Base-by-base conservation (phyloP, 2,888 invertebrate genomes). In the Fragum whitleyi region DNA sequence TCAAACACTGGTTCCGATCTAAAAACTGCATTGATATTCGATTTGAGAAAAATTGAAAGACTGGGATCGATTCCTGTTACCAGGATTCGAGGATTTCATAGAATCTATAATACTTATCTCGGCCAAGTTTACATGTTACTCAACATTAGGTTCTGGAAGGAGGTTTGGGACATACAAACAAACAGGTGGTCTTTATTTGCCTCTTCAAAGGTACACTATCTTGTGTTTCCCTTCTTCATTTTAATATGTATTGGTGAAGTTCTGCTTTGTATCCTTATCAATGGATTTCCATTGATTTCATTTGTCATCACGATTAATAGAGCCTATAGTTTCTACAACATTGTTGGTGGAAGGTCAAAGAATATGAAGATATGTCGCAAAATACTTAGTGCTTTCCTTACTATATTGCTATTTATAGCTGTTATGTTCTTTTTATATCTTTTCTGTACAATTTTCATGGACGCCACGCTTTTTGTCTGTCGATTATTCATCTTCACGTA, bases 381-480 rank as follows among this genome's bases (percentile, higher is more conserved):
- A 19, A 23, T 59, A 7, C 16, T 42, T 1, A 36, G 16, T 21
- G 21, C 9, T 19, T 26, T 36, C 2, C 11, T 61, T 7, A 59
- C 59, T n/a, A 5, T 59, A 2, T 0, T 72, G 0, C 39, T 72
- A 19, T 19, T 59, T n/a, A 19, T 72, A 16, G 42, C 21, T n/a
- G 39, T 72, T 2, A 5, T 32, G 36, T 59, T 72, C 32, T 76
- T 79, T 29, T 51, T 85, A 3, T 87, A 84, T 42, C 84, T 87
- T 85, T 85, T 84, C 59, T 74, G 79, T 21, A 85, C 80, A 3
- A 82, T 87, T n/a, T 87, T 86, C 67, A 55, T 87, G 28, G 87
- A 85, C 28, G 85, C 85, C 6, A 79, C 72, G 26, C 47, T 87
- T 19, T 86, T 87, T 65, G 32, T 86, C 6, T 68, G 75, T 5